Conservation (phyloP, 2,797 vertebrate species). For the Halcyon leucocephala region DNA sequence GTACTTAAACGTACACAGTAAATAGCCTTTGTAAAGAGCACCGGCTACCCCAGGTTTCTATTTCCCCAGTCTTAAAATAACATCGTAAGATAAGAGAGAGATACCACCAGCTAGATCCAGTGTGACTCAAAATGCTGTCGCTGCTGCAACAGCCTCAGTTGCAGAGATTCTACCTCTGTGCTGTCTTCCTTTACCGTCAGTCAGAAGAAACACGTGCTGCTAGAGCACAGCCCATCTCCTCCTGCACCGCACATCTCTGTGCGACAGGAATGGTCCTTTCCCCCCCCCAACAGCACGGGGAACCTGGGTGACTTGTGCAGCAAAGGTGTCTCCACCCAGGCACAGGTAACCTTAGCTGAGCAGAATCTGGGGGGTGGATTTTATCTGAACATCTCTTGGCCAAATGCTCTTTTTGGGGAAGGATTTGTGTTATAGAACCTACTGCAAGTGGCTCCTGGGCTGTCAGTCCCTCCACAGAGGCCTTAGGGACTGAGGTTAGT, state of each 20-base stretch:
- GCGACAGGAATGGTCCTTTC: background rate
- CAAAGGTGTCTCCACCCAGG: background rate
- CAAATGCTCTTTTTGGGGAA: background rate
- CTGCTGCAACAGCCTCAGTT: background rate
- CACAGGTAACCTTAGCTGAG: background rate
- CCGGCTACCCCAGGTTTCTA: background rate
- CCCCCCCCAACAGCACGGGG: background rate
- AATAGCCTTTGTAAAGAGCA: background rate
- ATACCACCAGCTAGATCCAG: background rate
- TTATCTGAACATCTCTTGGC: background rate
- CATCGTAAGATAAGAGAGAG: background rate
- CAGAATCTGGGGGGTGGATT: background rate
- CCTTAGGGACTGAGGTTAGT: background rate
- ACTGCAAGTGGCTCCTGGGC: fast-evolving
- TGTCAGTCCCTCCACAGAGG: background rate
- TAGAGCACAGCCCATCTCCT: background rate
- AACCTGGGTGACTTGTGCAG: background rate
- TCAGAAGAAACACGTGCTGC: background rate
- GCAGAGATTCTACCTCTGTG: background rate
- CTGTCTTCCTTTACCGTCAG: background rate
- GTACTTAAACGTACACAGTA: background rate
- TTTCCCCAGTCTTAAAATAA: background rate
- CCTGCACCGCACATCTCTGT: background rate
- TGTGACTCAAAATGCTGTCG: background rate
- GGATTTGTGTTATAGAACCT: background rate